phyloP scores from a whole-genome alignment of 1,140 invertebrate genomes.

The Drosophila eugracilis region DNA sequence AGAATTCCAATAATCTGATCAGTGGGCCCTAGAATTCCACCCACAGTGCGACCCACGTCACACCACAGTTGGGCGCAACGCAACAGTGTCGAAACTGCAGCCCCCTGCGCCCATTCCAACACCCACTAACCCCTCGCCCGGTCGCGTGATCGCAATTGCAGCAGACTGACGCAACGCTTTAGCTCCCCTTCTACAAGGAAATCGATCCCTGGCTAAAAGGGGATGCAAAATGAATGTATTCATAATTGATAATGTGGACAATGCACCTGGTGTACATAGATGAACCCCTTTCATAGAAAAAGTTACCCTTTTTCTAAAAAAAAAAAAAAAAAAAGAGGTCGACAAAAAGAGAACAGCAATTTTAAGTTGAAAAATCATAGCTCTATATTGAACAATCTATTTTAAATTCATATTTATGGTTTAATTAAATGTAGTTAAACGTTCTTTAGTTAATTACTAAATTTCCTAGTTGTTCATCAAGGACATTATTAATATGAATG shows the following conservation, averaged over 20 bases:
- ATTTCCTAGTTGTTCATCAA: too few relatives aligned
- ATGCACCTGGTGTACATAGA: constrained; percentile 6
- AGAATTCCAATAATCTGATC: background rate
- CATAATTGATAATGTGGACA: constrained; percentile 15
- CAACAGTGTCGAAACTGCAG: constrained; percentile 72
- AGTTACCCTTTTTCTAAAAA: too few relatives aligned
- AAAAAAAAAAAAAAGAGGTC: too few relatives aligned
- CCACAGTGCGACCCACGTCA: constrained; percentile 29
- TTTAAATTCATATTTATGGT: too few relatives aligned
- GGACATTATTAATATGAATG: too few relatives aligned
- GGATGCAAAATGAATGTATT: constrained; percentile 10
- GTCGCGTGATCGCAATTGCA: constrained; percentile 51
- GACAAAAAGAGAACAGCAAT: too few relatives aligned
- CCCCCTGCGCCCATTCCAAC: constrained; percentile 9
- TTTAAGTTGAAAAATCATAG: too few relatives aligned
- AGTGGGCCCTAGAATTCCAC: background rate
- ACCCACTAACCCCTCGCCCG: constrained; percentile 2
- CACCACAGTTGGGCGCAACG: constrained; percentile 60
- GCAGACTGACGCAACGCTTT: constrained; percentile 61
- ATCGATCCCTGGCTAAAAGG: constrained; percentile 18
- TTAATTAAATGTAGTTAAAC: too few relatives aligned
- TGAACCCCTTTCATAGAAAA: background rate
- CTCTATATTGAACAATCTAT: too few relatives aligned
- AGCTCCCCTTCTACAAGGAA: constrained; percentile 32
- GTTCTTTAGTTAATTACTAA: too few relatives aligned